Evolutionary conservation across 2,888 invertebrate species (phyloP).

Genomic region (Tenthredo mesomela): DNA sequence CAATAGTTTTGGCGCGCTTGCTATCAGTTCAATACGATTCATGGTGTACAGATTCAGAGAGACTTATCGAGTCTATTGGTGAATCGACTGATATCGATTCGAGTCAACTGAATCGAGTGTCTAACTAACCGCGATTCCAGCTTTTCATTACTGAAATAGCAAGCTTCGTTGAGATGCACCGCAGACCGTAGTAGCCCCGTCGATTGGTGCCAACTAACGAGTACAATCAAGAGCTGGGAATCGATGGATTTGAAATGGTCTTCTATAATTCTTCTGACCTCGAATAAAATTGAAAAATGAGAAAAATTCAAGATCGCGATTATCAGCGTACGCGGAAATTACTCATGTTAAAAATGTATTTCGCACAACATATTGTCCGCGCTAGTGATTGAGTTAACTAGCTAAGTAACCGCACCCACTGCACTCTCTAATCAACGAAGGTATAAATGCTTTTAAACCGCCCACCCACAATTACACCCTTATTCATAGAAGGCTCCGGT

Average conservation of each 20-base stretch:
- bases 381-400: conserved; percentile 50
- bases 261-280: conserved; percentile 6
- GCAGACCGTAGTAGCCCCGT: not conserved
- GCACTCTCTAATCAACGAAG: conserved; percentile 66
- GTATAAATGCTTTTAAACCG: conserved; percentile 67
- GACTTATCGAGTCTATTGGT: conserved; percentile 3
- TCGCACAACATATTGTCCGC: not conserved
- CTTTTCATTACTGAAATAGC: conserved; percentile 34
- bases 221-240: not conserved
- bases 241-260: not conserved
- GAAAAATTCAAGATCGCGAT: not conserved
- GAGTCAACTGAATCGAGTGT: conserved; percentile 5
- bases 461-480: conserved; percentile 64
- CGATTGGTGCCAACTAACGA: conserved; percentile 43
- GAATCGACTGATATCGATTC: conserved; percentile 4
- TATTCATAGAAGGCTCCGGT: conserved; percentile 57
- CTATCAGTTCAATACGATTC: not conserved
- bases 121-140: conserved; percentile 31
- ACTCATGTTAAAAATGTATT: conserved; percentile 2
- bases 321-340: not conserved
- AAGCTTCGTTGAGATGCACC: conserved; percentile 39
- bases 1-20: not conserved
- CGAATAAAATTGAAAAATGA: not conserved
- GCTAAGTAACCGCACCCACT: conserved; percentile 66
- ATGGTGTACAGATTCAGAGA: not conserved